A percentile compares a stretch with the other conserved stretches of the same genome.
phyloP scores from a whole-genome alignment of 1,140 invertebrate species.

The Rhizoglyphus robini region DNA sequence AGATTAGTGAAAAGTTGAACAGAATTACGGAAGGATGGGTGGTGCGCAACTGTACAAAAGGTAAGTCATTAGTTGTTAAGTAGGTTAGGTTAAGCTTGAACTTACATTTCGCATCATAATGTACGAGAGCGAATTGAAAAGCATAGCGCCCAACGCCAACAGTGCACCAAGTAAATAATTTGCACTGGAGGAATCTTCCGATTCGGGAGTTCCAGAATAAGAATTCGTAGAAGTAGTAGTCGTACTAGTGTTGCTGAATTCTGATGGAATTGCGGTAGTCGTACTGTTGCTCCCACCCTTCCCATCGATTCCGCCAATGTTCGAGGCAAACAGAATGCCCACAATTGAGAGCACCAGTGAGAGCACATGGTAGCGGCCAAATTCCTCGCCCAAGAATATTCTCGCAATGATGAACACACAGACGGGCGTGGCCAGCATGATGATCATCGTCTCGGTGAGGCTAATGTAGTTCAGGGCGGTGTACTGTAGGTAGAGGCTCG shows the following conservation, averaged over 20 bases:
- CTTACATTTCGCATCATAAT: slow-evolving; percentile 59
- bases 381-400: slow-evolving; percentile 42
- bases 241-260: background rate
- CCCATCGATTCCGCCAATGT: slow-evolving; percentile 39
- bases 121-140: slow-evolving; percentile 76
- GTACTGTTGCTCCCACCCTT: too few relatives aligned
- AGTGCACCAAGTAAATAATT: slow-evolving; percentile 52
- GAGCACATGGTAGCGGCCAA: slow-evolving; percentile 40
- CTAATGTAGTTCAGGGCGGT: slow-evolving; percentile 45
- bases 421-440: slow-evolving; percentile 46
- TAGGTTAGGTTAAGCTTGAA: too few relatives aligned
- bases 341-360: slow-evolving; percentile 38
- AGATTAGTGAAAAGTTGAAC: slow-evolving; percentile 67
- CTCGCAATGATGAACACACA: slow-evolving; percentile 44
- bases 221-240: slow-evolving; percentile 5
- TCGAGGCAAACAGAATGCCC: slow-evolving; percentile 41
- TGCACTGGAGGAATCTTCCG: too few relatives aligned
- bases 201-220: background rate
- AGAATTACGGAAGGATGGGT: slow-evolving; percentile 76
- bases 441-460: slow-evolving; percentile 44
- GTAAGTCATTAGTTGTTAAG: background rate
- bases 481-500: slow-evolving; percentile 40
- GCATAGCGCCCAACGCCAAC: slow-evolving; percentile 65
- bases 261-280: background rate
- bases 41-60: slow-evolving; percentile 41